These are phyloP conservation scores for Lepilemur septentrionalis DNA, from an alignment of 2,797 vertebrate genomes.

Conservation along the genomic window DNA sequence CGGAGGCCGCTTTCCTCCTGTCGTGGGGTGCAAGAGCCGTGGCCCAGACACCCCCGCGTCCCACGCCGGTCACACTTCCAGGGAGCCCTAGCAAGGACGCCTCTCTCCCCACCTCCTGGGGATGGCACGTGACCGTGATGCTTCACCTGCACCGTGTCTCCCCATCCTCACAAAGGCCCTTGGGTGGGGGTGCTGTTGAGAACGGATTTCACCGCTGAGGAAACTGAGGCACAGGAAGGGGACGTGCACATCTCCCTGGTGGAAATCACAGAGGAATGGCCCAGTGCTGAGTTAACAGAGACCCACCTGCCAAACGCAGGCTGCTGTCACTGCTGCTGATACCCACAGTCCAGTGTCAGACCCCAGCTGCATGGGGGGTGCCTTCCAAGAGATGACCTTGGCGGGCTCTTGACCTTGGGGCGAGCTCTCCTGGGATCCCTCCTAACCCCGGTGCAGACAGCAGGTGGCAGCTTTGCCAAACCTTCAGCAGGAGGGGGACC, in stretches of 20 bases:
- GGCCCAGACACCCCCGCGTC: neutral
- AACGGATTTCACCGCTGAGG: neutral
- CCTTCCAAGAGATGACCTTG: neutral
- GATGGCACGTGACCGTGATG: accelerated
- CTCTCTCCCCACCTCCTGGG: neutral
- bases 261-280: neutral
- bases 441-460: neutral
- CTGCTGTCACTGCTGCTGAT: accelerated
- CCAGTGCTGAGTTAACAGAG: neutral
- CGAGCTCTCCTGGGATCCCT: neutral
- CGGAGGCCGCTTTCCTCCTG: neutral
- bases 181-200: no score
- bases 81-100: neutral
- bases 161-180: neutral
- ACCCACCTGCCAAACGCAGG: accelerated
- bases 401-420: neutral
- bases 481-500: neutral
- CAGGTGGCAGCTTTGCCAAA: neutral
- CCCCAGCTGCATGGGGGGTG: accelerated
- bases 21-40: neutral
- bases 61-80: neutral
- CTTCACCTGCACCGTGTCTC: neutral
- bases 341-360: neutral
- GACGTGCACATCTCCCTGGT: accelerated
- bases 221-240: neutral